These are phyloP conservation scores for Eupithecia centaureata DNA, from an alignment of 2,888 invertebrate species.

Conservation along the genomic window DNA sequence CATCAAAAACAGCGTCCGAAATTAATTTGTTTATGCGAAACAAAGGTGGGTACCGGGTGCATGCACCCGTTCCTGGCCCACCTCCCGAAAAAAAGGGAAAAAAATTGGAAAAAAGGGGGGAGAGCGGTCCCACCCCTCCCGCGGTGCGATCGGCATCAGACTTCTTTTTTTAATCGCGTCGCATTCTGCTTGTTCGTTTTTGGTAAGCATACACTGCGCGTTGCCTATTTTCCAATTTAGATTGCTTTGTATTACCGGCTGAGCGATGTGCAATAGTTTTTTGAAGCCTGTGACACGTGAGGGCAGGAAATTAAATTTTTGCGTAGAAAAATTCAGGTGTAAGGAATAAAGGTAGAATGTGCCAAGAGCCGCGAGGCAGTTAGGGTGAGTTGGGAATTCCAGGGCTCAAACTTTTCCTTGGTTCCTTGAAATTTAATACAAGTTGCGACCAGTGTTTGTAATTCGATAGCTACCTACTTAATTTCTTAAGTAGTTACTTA, in stretches of 20 bases:
- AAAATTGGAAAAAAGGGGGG: slow-evolving; percentile 72
- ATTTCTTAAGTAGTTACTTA: background rate
- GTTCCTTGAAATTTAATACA: background rate
- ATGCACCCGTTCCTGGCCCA: slow-evolving; percentile 80
- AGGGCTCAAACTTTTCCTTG: background rate
- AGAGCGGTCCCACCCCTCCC: slow-evolving; percentile 66
- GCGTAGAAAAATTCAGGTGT: slow-evolving; percentile 54
- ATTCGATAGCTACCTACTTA: background rate
- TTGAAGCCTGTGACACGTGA: slow-evolving; percentile 79
- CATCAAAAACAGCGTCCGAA: slow-evolving; percentile 82
- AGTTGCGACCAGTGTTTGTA: background rate
- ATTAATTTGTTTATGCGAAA: slow-evolving; percentile 85
- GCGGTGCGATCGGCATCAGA: slow-evolving; percentile 82
- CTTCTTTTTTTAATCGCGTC: slow-evolving; percentile 85
- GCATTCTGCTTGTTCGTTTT: slow-evolving; percentile 81
- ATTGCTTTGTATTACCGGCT: slow-evolving; percentile 84
- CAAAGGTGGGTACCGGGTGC: slow-evolving; percentile 82
- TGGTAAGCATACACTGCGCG: slow-evolving; percentile 84
- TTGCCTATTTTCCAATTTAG: slow-evolving; percentile 85
- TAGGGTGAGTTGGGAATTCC: background rate
- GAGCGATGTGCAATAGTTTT: slow-evolving; percentile 83
- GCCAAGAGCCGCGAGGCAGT: background rate
- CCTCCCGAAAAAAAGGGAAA: slow-evolving; percentile 80
- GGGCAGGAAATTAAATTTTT: slow-evolving; percentile 77
- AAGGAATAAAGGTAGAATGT: background rate